These are phyloP conservation scores for Uromys caudimaculatus DNA, from an alignment of 2,797 vertebrate species.

Conservation along the genomic window DNA sequence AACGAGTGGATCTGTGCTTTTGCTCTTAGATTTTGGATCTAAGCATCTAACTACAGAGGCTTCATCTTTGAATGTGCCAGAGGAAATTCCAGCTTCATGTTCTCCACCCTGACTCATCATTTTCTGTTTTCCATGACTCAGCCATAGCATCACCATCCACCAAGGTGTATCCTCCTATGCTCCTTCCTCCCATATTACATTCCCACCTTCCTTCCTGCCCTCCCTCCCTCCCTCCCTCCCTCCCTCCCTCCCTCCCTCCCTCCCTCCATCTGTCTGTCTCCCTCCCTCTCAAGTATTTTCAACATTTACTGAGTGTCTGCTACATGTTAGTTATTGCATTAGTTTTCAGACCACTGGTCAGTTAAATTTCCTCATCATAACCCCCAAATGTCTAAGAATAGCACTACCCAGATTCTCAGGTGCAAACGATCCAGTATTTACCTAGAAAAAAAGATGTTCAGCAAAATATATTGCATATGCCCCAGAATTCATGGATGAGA, in stretches of 20 bases:
- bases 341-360: background rate
- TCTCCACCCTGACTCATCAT: background rate
- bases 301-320: background rate
- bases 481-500: background rate
- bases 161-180: background rate
- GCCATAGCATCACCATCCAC: too few species aligned
- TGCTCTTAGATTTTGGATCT: slow-evolving; percentile 1
- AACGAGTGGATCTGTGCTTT: background rate
- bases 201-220: background rate
- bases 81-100: background rate
- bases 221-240: accelerated
- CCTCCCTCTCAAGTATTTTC: background rate
- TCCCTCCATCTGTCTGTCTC: background rate
- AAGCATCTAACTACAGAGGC: background rate
- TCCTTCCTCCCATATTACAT: background rate
- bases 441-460: slow-evolving; percentile 34
- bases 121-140: background rate
- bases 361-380: background rate
- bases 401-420: background rate
- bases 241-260: background rate
- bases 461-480: background rate
- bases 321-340: background rate
- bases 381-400: background rate
- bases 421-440: slow-evolving; percentile 26
- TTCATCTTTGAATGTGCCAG: background rate